A percentile compares a stretch with the other conserved stretches of the same genome.
These are phyloP conservation scores for Acronicta leporina DNA, from an alignment of 2,888 invertebrate species.

Conservation along the genomic window DNA sequence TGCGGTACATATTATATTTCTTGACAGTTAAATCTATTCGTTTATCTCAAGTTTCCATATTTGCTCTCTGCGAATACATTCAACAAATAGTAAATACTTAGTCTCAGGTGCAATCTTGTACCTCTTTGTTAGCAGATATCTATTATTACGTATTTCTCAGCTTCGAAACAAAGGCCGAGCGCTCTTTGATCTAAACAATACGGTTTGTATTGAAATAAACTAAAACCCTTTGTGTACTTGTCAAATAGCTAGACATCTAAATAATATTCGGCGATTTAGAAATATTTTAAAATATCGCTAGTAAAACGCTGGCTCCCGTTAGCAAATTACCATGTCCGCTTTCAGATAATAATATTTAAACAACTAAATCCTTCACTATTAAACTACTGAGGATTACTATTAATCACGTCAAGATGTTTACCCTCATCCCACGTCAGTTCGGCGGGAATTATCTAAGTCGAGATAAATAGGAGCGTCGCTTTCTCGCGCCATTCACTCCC, in stretches of 20 bases:
- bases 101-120: constrained; percentile 59
- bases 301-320: constrained; percentile 49
- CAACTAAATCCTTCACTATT: constrained; percentile 83
- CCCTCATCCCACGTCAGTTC: constrained; percentile 84
- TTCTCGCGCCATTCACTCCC: constrained; percentile 68
- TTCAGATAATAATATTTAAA: constrained; percentile 78
- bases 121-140: constrained; percentile 64
- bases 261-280: constrained; percentile 19
- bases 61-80: constrained; percentile 23
- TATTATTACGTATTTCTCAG: constrained; percentile 61
- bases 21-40: background rate
- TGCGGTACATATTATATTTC: background rate
- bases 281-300: constrained; percentile 18
- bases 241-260: constrained; percentile 14
- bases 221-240: constrained; percentile 31
- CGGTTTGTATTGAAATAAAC: constrained; percentile 16
- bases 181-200: constrained; percentile 42
- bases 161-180: constrained; percentile 47
- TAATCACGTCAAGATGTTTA: constrained; percentile 87
- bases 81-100: constrained; percentile 45
- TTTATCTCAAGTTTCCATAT: constrained; percentile 8
- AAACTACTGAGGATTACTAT: constrained; percentile 85
- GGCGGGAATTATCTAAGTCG: constrained; percentile 82
- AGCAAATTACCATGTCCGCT: constrained; percentile 67
- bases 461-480: constrained; percentile 81